Conservation (phyloP, 1,140 invertebrate genomes). For the Coptotermes formosanus region DNA sequence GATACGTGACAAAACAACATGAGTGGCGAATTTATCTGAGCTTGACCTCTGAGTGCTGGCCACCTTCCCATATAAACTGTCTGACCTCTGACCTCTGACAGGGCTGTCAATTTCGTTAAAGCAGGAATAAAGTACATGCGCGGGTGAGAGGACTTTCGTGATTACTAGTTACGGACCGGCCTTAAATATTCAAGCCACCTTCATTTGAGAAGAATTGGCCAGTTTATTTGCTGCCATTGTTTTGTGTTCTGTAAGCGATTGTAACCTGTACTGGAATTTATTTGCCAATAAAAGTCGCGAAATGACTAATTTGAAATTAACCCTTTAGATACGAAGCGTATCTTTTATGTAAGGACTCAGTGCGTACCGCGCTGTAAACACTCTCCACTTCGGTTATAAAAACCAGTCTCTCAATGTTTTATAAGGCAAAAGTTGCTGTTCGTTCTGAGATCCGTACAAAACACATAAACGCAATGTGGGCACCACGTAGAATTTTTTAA, state of each 20-base stretch:
- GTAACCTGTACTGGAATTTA: background rate
- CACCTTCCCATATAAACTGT: background rate
- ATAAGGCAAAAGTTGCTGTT: no score
- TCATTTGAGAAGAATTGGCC: background rate
- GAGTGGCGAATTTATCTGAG: background rate
- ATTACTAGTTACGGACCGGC: background rate
- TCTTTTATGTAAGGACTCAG: no score
- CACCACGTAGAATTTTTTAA: no score
- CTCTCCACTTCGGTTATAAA: no score
- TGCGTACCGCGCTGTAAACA: no score
- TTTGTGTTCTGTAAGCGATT: background rate
- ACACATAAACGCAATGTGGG: no score
- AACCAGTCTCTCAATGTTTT: no score
- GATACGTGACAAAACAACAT: background rate
- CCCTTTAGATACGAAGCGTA: no score
- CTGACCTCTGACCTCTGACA: background rate
- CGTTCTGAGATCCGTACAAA: no score
- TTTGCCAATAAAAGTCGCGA: background rate
- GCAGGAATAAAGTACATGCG: background rate
- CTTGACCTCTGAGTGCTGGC: background rate
- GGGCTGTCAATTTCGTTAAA: background rate
- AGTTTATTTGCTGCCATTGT: background rate
- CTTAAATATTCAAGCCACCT: background rate
- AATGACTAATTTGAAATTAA: background rate
- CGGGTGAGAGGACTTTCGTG: background rate